Conservation (phyloP, 2,888 invertebrate genomes). For the Camponotus fellah region DNA sequence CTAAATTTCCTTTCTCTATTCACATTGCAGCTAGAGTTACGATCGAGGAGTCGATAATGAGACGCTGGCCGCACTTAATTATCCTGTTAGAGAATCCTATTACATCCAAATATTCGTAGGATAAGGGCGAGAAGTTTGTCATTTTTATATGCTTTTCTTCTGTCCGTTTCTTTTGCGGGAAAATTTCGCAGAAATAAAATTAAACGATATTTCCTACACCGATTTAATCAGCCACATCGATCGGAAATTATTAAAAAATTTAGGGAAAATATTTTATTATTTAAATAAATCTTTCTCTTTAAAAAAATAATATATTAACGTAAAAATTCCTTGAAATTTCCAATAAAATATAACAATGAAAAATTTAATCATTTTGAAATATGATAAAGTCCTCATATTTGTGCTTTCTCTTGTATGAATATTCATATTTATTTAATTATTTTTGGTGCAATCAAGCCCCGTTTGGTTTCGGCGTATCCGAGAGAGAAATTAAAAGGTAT, state of each 20-base stretch:
- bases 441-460: slow-evolving; percentile 28
- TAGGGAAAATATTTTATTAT: not conserved
- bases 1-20: slow-evolving; percentile 44
- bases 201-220: not conserved
- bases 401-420: not conserved
- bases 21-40: slow-evolving; percentile 12
- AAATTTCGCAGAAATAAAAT: not conserved
- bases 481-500: slow-evolving; percentile 28
- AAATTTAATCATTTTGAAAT: not conserved
- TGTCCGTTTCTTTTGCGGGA: not conserved
- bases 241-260: not conserved
- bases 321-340: not conserved
- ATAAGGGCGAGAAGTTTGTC: slow-evolving; percentile 19
- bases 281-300: not conserved
- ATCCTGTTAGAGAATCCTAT: slow-evolving; percentile 14
- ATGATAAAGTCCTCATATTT: not conserved
- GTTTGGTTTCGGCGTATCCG: slow-evolving; percentile 6
- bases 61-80: slow-evolving; percentile 42
- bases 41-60: slow-evolving; percentile 45
- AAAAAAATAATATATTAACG: not conserved
- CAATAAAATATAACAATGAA: not conserved
- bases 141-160: not conserved
- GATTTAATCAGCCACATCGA: slow-evolving; percentile 7
- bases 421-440: slow-evolving; percentile 18
- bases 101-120: slow-evolving; percentile 19